Base-by-base conservation (phyloP, 2,797 vertebrate species). In the Catostomus latipinnis region DNA sequence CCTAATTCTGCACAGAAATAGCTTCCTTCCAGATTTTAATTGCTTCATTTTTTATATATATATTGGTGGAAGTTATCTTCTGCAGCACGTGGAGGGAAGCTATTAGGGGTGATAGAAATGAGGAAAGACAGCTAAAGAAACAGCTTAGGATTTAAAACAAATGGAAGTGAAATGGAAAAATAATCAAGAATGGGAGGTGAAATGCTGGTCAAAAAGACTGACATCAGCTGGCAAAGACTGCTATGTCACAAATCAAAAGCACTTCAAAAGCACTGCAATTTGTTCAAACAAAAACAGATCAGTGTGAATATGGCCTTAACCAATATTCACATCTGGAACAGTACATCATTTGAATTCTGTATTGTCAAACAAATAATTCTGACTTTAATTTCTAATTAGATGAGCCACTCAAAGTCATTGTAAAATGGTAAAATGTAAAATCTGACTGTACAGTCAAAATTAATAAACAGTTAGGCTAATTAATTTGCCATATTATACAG, bases 1-100 rank as follows among this genome's bases (percentile, higher is more conserved):
- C 77, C 74, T 49, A 34, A 72, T 81, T 81, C 69, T 74, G 54
- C 78, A 63, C 73, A 56, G 65, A 58, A 56, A 80, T 62, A 80
- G 80, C 63, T 77, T 71, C 58, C 82, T 77, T 62, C 66, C 85
- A 83, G 72, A 82, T 87, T 91, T 89, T 90, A 89, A 92, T 87
- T 88, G 81, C 78, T 78, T 79, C 84, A 86, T 89, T 89, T 87
- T 85, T 89, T 87, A 84, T 2, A 22, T 2, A 22, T 86, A 86
- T 85, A 82, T 74, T 75, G 84, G 80, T 82, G 78, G 81, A 82
- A 82, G 78, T 80, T 78, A 84, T 78, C 82, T 78, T 54, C 58
- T 12, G 56, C 84, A 86, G 71, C 74, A 83, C 76, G 75, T 46
- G 71, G 76, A 68, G 72, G 71, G 70, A 76, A 73, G 71, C 82